Conservation (phyloP, 2,888 invertebrate species). For the Ischnus inquisitorius region DNA sequence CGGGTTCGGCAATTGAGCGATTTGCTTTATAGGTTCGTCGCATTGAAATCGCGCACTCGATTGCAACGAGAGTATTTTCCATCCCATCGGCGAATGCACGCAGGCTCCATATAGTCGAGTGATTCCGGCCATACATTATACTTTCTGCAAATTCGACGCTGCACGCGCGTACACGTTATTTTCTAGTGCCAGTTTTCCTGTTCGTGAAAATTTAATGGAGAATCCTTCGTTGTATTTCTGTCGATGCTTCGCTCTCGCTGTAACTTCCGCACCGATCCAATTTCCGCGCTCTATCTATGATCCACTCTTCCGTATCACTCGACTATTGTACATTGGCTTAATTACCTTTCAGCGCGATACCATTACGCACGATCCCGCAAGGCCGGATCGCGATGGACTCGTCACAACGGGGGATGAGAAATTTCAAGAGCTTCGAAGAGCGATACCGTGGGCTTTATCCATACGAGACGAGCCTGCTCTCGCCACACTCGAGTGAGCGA, state of each 20-base stretch:
- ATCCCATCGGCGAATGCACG: background rate
- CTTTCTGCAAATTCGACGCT: background rate
- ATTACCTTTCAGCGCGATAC: slow-evolving; percentile 34
- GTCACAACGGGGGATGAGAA: slow-evolving; percentile 10
- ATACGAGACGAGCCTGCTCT: slow-evolving; percentile 3
- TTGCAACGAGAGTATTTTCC: background rate
- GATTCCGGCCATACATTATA: background rate
- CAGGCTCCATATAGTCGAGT: background rate
- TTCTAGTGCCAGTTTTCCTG: background rate
- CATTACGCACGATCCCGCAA: slow-evolving; percentile 18
- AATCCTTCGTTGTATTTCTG: background rate
- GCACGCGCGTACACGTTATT: background rate
- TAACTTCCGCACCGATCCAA: background rate
- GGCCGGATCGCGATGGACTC: slow-evolving; percentile 3
- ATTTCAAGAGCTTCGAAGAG: slow-evolving; percentile 13
- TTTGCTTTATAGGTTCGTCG: background rate
- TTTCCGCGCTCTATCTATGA: background rate
- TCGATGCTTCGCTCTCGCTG: slow-evolving; percentile 3
- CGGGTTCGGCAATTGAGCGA: background rate
- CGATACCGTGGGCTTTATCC: background rate
- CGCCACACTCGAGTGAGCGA: background rate
- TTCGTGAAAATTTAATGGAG: background rate
- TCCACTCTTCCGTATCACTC: slow-evolving; percentile 6
- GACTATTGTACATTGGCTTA: slow-evolving; percentile 28
- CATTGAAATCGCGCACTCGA: background rate